phyloP scores from a whole-genome alignment of 2,113 vertebrate species.

The Leptodactylus fuscus region DNA sequence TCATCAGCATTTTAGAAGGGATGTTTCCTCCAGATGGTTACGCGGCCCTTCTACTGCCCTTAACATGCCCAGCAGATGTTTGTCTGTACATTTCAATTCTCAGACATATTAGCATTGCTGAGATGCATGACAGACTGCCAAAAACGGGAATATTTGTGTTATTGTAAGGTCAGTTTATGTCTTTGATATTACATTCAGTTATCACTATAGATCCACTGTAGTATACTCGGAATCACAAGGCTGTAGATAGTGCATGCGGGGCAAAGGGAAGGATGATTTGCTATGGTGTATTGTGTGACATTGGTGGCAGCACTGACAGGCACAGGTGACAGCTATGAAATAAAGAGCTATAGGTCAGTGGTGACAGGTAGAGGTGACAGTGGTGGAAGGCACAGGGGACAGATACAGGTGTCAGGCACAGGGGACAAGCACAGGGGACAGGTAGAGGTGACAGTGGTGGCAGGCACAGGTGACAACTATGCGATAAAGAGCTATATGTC shows the following conservation, averaged over 20 bases:
- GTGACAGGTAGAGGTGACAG: no score
- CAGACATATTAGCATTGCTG: slow-evolving; percentile 45
- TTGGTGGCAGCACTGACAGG: background rate
- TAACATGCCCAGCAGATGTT: slow-evolving; percentile 40
- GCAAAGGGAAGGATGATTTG: no score
- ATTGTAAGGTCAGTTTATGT: slow-evolving; percentile 28
- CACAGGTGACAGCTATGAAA: background rate
- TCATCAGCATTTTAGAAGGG: background rate
- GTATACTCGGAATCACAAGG: background rate
- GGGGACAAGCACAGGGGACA: background rate
- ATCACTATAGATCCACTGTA: background rate
- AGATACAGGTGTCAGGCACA: background rate
- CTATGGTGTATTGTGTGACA: no score
- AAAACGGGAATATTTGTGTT: slow-evolving; percentile 13
- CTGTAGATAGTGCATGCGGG: background rate
- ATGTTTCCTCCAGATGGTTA: slow-evolving; percentile 2
- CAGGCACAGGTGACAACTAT: background rate
- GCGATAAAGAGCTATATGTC: background rate
- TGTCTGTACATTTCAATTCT: slow-evolving; percentile 40
- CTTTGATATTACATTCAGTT: slow-evolving; percentile 1
- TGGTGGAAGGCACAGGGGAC: background rate
- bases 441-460: background rate
- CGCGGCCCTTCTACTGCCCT: background rate
- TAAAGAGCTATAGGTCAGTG: no score
- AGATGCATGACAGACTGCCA: slow-evolving; percentile 42